Conservation (phyloP, 2,113 vertebrate genomes). For the Dryoscopus gambensis region DNA sequence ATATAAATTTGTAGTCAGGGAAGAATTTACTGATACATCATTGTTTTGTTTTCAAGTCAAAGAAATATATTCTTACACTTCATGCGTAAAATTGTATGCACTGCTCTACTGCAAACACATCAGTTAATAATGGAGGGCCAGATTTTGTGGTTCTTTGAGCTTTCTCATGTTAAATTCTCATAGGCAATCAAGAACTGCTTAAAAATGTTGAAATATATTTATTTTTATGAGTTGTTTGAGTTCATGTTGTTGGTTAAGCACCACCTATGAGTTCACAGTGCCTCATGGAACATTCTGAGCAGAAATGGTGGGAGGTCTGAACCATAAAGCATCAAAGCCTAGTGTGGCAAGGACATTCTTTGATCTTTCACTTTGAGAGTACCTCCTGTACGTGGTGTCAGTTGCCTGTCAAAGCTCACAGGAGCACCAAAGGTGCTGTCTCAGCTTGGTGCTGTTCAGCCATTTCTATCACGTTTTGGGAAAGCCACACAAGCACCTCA, state of each 20-base stretch:
- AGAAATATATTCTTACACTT: not conserved
- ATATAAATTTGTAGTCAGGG: conserved; percentile 31
- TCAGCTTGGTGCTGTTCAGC: not conserved
- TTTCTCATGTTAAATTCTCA: not conserved
- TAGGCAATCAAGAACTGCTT: not conserved
- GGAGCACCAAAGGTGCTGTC: not conserved
- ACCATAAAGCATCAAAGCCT: not conserved
- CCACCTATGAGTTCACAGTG: not conserved
- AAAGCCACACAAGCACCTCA: fast-evolving
- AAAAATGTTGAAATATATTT: not conserved
- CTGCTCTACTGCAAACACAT: not conserved
- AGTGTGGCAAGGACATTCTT: not conserved
- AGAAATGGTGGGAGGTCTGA: not conserved
- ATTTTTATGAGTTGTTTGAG: not conserved
- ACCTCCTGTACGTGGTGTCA: not conserved
- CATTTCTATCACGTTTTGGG: fast-evolving
- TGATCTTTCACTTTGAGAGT: not conserved
- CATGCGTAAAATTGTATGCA: conserved; percentile 10
- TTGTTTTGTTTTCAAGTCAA: conserved; percentile 21
- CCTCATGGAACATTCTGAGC: not conserved
- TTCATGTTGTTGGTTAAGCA: not conserved
- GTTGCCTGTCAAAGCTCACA: not conserved
- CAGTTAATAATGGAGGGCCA: not conserved
- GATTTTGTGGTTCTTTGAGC: not conserved
- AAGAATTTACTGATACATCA: conserved; percentile 40